phyloP scores from a whole-genome alignment of 2,113 vertebrate genomes.

The Oreamnos americanus region DNA sequence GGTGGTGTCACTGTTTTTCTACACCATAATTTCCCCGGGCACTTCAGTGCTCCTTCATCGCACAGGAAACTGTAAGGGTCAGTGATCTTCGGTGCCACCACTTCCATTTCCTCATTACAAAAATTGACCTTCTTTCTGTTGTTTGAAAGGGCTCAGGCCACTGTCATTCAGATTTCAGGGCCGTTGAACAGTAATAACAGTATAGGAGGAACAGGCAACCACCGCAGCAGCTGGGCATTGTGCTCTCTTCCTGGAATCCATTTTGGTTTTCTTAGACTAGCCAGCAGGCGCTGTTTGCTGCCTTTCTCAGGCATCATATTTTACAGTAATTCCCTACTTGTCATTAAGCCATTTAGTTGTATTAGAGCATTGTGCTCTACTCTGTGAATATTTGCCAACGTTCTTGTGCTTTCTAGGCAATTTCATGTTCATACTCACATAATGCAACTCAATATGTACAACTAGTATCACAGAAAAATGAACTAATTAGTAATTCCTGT shows the following conservation, averaged over 20 bases:
- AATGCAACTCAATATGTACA: not conserved
- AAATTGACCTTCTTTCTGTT: slow-evolving; percentile 85
- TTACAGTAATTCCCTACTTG: slow-evolving; percentile 77
- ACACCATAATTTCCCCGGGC: slow-evolving; percentile 81
- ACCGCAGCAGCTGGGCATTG: slow-evolving; percentile 71
- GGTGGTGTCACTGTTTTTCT: slow-evolving; percentile 77
- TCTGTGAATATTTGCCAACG: slow-evolving; percentile 72
- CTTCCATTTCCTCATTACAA: slow-evolving; percentile 88
- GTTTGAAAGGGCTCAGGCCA: slow-evolving; percentile 87
- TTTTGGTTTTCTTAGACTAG: slow-evolving; percentile 80
- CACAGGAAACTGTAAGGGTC: slow-evolving; percentile 82
- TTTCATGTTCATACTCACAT: slow-evolving; percentile 54
- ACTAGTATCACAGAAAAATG: not conserved
- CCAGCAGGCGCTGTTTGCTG: slow-evolving; percentile 74
- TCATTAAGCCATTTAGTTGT: slow-evolving; percentile 80
- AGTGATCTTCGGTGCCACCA: slow-evolving; percentile 78
- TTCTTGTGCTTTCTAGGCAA: slow-evolving; percentile 72
- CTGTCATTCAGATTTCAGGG: slow-evolving; percentile 85
- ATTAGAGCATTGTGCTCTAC: slow-evolving; percentile 71
- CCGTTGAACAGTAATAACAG: slow-evolving; percentile 83
- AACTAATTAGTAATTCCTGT: not conserved
- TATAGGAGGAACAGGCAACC: slow-evolving; percentile 79
- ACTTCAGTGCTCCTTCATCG: slow-evolving; percentile 75
- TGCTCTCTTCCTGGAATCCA: slow-evolving; percentile 80
- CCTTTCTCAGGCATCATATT: slow-evolving; percentile 70